phyloP scores from a whole-genome alignment of 2,797 vertebrate genomes.

The Alosa sapidissima region DNA sequence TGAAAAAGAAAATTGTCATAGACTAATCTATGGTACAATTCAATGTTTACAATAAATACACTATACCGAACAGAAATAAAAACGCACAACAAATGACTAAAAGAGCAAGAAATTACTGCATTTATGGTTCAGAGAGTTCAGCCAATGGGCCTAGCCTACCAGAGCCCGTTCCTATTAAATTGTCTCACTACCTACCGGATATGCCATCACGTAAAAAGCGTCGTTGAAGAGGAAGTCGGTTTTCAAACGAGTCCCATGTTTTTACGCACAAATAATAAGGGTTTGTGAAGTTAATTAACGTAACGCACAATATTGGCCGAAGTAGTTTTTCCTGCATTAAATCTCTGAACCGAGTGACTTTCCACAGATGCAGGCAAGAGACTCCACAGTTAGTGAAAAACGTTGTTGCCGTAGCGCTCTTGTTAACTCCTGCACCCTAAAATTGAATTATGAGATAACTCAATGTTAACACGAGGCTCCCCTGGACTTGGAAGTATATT shows the following conservation, averaged over 20 bases:
- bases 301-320: background rate
- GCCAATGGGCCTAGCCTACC: too few relatives aligned
- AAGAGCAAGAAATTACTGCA: too few relatives aligned
- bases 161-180: too few relatives aligned
- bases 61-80: too few relatives aligned
- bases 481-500: background rate
- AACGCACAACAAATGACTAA: too few relatives aligned
- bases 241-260: background rate
- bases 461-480: background rate
- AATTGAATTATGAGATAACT: background rate
- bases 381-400: background rate
- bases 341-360: background rate
- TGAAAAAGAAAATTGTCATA: too few relatives aligned
- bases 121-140: too few relatives aligned
- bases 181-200: background rate
- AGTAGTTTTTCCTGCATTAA: background rate
- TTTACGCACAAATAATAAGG: background rate
- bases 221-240: background rate
- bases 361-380: background rate
- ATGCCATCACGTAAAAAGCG: background rate
- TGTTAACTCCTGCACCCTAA: background rate
- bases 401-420: background rate
- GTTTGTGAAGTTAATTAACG: background rate
- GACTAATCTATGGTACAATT: too few relatives aligned
- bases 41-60: too few relatives aligned